Evolutionary conservation across 1,140 invertebrate species (phyloP), one percentile per base, ranked within the genome.

Genomic region (Rhynchophorus ferrugineus): DNA sequence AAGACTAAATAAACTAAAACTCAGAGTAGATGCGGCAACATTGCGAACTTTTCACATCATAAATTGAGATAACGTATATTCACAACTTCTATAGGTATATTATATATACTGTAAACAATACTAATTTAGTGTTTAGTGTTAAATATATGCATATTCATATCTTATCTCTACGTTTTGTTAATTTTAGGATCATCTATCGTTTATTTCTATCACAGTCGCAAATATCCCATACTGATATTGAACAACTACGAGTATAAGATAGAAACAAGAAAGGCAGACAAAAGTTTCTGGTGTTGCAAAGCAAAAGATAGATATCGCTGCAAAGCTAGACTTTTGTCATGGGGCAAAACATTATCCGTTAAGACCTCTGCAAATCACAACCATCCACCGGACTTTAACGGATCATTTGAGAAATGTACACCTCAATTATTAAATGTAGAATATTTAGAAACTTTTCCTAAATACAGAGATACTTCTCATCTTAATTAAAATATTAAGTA

Each of bases 211-310:
- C 14, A 46, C 3, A 19, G 46, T 18, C 18, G 46, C 37, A 49
- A 49, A 39, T 39, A 49, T 39, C 46, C 46, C 7, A 49, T 38
- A 21, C 19, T 49, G 19, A 39, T 49, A 9, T 14, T 38, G 6
- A 18, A 39, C 16, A 33, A 33, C 3, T 49, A 39, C 34, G 46
- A 38, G 16, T 49, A 17, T 20, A 13, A 13, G 16, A 3, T 49
- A 22, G 21, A 49, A 29, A 38, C 13, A 3, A 13, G 46, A 20
- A 22, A 16, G 2, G 5, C 7, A 6, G 20, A 41, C 13, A 38
- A 49, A 38, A 49, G 38, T 18, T 17, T 49, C 21, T 49, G 46
- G 46, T 21, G 34, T 6, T 49, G 46, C 18, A 49, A 21, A 16
- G 19, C 37, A 13, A 24, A 38, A n/a, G 19, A 21, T n/a, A 49